Percentiles rank a stretch among this genome's conserved stretches.
Conservation (phyloP, 1,140 invertebrate species). For the Macrostomum lignano region DNA sequence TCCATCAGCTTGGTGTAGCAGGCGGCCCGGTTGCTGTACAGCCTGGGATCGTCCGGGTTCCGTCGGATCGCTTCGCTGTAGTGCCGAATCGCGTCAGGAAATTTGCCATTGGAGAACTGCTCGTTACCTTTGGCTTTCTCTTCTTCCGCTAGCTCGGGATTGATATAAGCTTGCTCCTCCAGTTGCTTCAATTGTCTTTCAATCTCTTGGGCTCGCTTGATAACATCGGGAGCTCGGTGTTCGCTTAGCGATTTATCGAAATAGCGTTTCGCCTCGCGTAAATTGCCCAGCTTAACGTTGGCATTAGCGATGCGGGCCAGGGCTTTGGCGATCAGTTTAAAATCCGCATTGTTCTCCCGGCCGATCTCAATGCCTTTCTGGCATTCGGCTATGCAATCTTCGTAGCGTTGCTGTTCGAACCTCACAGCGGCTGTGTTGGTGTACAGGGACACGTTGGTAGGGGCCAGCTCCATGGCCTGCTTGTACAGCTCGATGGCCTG, state of each 20-base stretch:
- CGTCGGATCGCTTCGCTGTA: conserved; percentile 72
- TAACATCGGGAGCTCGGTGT: conserved; percentile 60
- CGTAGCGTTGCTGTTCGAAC: conserved; percentile 74
- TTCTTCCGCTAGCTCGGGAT: conserved; percentile 65
- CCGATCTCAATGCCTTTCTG: conserved; percentile 76
- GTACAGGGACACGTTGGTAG: conserved; percentile 65
- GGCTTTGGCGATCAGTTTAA: conserved; percentile 71
- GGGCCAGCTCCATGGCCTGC: conserved; percentile 57
- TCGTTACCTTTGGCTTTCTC: conserved; percentile 72
- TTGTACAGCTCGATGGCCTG: conserved; percentile 57
- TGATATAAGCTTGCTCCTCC: conserved; percentile 59
- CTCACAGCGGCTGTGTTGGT: conserved; percentile 80
- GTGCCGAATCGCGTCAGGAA: conserved; percentile 67
- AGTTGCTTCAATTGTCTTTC: conserved; percentile 54
- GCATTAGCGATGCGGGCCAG: conserved; percentile 32
- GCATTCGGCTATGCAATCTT: conserved; percentile 68
- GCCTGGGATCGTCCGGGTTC: conserved; percentile 79
- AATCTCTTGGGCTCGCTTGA: conserved; percentile 30
- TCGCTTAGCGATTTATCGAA: conserved; percentile 90
- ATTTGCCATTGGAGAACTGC: conserved; percentile 46
- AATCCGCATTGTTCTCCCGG: conserved; percentile 78
- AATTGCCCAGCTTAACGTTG: conserved; percentile 37
- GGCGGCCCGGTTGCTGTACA: conserved; percentile 87
- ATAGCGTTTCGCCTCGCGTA: conserved; percentile 56
- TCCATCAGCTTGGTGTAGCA: conserved; percentile 92